Conservation (phyloP, 2,113 vertebrate genomes). For the Zosterops pallidus region DNA sequence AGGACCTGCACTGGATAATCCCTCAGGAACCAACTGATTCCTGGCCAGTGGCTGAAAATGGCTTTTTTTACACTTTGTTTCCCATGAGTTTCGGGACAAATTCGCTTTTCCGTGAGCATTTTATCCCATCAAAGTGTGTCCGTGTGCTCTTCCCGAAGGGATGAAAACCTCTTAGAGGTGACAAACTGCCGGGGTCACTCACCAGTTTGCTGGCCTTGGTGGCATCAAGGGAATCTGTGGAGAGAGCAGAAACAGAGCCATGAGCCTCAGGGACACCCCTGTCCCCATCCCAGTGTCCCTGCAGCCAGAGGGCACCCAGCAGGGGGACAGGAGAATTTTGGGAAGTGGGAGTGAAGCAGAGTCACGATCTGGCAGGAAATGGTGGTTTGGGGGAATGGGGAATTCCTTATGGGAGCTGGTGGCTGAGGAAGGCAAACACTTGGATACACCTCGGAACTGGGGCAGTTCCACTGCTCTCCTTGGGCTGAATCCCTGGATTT, state of each 20-base stretch:
- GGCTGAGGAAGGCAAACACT: neutral
- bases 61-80: neutral
- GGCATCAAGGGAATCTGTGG: neutral
- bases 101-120: accelerated
- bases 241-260: neutral
- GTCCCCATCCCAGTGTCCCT: neutral
- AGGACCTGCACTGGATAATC: neutral
- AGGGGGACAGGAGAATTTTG: neutral
- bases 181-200: neutral
- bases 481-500: neutral
- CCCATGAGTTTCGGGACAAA: accelerated
- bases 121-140: accelerated
- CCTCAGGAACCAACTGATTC: accelerated
- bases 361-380: neutral
- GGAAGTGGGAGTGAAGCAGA: neutral
- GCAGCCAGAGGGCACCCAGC: neutral
- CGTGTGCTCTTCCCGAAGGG: accelerated
- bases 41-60: neutral
- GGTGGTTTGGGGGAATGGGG: neutral
- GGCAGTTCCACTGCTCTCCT: neutral
- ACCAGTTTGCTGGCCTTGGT: conserved; percentile 16
- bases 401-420: neutral
- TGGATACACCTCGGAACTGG: accelerated
- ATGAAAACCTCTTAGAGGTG: neutral
- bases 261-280: neutral